phyloP scores from a whole-genome alignment of 1,140 invertebrate species.

The Melipona quadrifasciata region DNA sequence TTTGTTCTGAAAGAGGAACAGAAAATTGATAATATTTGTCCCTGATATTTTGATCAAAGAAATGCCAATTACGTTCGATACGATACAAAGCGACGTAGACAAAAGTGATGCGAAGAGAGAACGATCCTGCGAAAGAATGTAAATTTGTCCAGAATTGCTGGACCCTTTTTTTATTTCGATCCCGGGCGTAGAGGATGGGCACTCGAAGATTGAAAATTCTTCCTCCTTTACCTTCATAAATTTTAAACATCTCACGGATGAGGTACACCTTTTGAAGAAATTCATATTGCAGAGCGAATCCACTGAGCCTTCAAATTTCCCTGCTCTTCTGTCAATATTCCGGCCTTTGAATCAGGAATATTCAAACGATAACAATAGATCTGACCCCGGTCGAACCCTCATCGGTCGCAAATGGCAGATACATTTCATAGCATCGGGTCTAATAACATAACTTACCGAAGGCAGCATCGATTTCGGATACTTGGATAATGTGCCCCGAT shows the following conservation, averaged over 20 bases:
- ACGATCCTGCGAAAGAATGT: background rate
- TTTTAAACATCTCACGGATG: slow-evolving; percentile 24
- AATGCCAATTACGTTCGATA: background rate
- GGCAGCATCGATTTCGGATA: slow-evolving; percentile 25
- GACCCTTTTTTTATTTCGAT: background rate
- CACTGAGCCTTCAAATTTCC: slow-evolving; percentile 5
- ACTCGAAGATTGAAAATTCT: slow-evolving; percentile 19
- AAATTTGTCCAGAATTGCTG: background rate
- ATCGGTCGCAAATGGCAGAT: slow-evolving; percentile 5
- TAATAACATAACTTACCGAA: slow-evolving; percentile 22
- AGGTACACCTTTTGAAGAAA: background rate
- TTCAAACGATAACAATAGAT: slow-evolving; percentile 25
- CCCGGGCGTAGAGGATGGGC: background rate
- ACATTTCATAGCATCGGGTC: slow-evolving; percentile 13
- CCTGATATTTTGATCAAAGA: too few species aligned
- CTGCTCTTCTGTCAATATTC: background rate
- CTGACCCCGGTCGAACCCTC: background rate
- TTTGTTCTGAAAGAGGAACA: too few species aligned
- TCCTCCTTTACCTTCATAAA: slow-evolving; percentile 13
- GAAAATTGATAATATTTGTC: too few species aligned
- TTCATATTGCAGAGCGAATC: background rate
- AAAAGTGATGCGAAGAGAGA: background rate
- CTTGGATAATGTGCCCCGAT: background rate
- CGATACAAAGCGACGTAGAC: background rate
- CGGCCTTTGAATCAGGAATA: background rate